Base-by-base conservation (phyloP, 2,797 vertebrate genomes). In the Chanos chanos region DNA sequence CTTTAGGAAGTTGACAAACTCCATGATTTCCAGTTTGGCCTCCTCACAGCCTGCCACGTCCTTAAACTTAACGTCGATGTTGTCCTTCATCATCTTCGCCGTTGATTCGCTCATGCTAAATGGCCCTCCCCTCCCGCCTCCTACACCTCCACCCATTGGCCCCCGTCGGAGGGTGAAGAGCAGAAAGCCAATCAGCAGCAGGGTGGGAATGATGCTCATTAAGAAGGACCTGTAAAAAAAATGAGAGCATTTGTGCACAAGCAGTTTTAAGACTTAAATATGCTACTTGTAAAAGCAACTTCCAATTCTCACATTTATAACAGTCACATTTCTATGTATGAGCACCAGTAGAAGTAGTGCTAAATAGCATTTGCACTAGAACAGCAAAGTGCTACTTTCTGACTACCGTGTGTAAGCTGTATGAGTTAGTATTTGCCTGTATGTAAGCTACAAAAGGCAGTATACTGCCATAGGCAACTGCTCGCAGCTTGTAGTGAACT, bases 41-140 rank as follows among this genome's bases (percentile, higher is more conserved):
- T 94, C 92, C 71, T 94, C 92, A 39, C 92, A 94, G 66, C 92
- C 92, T 19, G 92, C 92, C 58, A 94, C 92, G 16, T 94, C 92
- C 78, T 92, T 92, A 76, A 94, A 93, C 71, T 92, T 92, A 34
- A 93, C 86, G 12, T 92, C 89, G 51, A 93, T 92, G 58, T 90
- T 90, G 75, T 93, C 90, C 58, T 89, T 92, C 44, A 92, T 79
- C 70, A 93, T 86, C 73, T 92, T 93, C 54, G 92, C 92, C 24
- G 91, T 92, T 16, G 91, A 92, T 77, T 88, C 83, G 1, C 81
- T 82, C 37, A 87, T 74, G 8, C 85, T 75, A 55, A 89, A 89
- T 39, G 86, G 77, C 15, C 81, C 71, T 0, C 81, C 71, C n/a
- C 76, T 74, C 52, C 71, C 71, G 1, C 84, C 70, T 0, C 85